phyloP scores from a whole-genome alignment of 1,140 invertebrate species.

The Rhyacophila brunnea region DNA sequence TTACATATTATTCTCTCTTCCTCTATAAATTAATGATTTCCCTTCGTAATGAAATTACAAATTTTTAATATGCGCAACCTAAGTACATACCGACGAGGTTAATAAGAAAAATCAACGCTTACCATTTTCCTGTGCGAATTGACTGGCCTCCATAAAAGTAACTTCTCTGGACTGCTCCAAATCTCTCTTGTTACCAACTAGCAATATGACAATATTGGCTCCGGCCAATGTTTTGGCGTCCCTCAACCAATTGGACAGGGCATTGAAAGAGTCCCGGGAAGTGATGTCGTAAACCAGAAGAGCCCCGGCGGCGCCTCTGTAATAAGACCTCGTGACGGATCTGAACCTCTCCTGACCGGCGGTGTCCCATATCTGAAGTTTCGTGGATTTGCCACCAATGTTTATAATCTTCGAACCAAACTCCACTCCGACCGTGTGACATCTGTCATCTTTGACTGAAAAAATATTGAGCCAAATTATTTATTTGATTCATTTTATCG shows the following conservation, averaged over 20 bases:
- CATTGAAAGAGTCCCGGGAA: slow-evolving; percentile 79
- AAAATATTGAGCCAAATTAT: slow-evolving; percentile 12
- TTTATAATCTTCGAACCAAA: slow-evolving; percentile 84
- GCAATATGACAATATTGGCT: slow-evolving; percentile 79
- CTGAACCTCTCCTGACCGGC: slow-evolving; percentile 59
- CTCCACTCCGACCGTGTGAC: slow-evolving; percentile 81
- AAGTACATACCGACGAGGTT: not conserved
- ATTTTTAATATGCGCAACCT: not conserved
- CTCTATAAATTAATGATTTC: too few relatives aligned
- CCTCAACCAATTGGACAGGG: slow-evolving; percentile 77
- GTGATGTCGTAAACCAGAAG: slow-evolving; percentile 79
- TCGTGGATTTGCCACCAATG: slow-evolving; percentile 80
- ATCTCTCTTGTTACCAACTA: slow-evolving; percentile 84
- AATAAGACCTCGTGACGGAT: slow-evolving; percentile 79
- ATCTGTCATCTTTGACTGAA: slow-evolving; percentile 76
- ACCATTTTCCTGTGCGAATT: slow-evolving; percentile 83
- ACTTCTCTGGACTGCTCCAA: slow-evolving; percentile 75
- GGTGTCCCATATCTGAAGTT: slow-evolving; percentile 82
- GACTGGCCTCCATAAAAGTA: slow-evolving; percentile 77
- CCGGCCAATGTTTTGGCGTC: slow-evolving; percentile 84
- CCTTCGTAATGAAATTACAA: too few relatives aligned
- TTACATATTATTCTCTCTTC: too few relatives aligned
- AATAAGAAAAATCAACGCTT: slow-evolving; percentile 31
- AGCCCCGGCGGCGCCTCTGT: slow-evolving; percentile 78
- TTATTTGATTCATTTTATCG: too few relatives aligned